Percentiles rank a stretch among this genome's conserved stretches.
phyloP scores from a whole-genome alignment of 2,797 vertebrate genomes.

The Pangasius larnaudii region DNA sequence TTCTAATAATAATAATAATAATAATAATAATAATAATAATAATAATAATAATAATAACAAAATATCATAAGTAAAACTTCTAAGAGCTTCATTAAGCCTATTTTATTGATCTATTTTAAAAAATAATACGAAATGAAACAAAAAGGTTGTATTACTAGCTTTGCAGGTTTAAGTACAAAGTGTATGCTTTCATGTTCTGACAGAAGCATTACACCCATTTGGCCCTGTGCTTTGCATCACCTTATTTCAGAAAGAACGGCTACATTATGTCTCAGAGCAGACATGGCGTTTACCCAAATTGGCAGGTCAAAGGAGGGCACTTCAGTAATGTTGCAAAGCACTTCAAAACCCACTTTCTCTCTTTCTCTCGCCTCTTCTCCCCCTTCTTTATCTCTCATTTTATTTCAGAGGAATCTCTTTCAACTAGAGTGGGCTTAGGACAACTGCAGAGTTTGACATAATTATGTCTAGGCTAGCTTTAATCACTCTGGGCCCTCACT shows the following conservation, averaged over 20 bases:
- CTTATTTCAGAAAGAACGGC: conserved; percentile 43
- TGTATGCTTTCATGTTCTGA: conserved; percentile 28
- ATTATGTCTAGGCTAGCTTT: conserved; percentile 80
- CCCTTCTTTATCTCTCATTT: conserved; percentile 57
- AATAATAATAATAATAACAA: neutral
- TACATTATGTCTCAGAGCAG: conserved; percentile 60
- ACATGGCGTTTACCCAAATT: conserved; percentile 63
- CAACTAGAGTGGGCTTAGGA: conserved; percentile 76
- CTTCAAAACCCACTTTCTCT: conserved; percentile 70
- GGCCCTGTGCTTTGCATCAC: conserved; percentile 49
- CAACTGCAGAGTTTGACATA: conserved; percentile 77
- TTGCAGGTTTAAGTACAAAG: conserved; percentile 23
- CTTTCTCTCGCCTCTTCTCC: conserved; percentile 61
- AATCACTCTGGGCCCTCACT: conserved; percentile 79
- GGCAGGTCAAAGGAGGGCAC: conserved; percentile 66
- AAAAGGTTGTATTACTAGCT: neutral
- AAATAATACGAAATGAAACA: conserved; percentile 24
- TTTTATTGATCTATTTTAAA: neutral
- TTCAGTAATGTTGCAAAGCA: conserved; percentile 68
- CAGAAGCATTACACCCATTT: conserved; percentile 49
- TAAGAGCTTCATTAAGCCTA: neutral
- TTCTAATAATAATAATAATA: neutral
- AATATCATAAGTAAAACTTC: neutral
- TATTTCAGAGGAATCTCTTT: conserved; percentile 76
- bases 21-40: conserved; percentile 5